Conservation (phyloP, 2,888 invertebrate genomes). For the Gortyna flavago region DNA sequence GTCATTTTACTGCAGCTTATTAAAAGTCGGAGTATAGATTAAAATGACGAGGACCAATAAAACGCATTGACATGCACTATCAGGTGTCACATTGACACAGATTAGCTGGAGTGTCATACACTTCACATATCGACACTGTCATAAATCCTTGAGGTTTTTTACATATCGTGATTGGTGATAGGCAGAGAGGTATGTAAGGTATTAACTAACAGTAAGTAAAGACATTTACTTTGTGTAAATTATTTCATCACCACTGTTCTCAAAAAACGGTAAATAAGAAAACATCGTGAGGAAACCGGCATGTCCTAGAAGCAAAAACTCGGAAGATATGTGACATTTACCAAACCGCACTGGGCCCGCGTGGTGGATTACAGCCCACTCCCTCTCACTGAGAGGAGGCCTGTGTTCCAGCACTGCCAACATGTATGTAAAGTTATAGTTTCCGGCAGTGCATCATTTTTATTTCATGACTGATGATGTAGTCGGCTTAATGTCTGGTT, state of each 20-base stretch:
- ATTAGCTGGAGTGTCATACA: slow-evolving; percentile 49
- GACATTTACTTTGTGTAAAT: no score
- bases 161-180: slow-evolving; percentile 12
- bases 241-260: no score
- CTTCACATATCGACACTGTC: slow-evolving; percentile 23
- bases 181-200: background rate
- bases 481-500: background rate
- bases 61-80: slow-evolving; percentile 36
- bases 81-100: slow-evolving; percentile 39
- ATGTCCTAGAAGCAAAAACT: no score
- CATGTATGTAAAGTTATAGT: background rate
- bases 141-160: slow-evolving; percentile 53
- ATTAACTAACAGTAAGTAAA: background rate
- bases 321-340: no score
- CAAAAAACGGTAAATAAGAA: no score
- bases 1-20: no score
- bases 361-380: no score
- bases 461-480: background rate
- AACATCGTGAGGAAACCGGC: no score
- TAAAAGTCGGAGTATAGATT: no score
- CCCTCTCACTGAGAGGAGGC: no score
- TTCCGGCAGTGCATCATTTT: background rate
- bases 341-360: no score
- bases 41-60: slow-evolving; percentile 7
- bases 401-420: no score